Evolutionary conservation across 2,888 invertebrate species (phyloP).

Genomic region (Sesia apiformis): DNA sequence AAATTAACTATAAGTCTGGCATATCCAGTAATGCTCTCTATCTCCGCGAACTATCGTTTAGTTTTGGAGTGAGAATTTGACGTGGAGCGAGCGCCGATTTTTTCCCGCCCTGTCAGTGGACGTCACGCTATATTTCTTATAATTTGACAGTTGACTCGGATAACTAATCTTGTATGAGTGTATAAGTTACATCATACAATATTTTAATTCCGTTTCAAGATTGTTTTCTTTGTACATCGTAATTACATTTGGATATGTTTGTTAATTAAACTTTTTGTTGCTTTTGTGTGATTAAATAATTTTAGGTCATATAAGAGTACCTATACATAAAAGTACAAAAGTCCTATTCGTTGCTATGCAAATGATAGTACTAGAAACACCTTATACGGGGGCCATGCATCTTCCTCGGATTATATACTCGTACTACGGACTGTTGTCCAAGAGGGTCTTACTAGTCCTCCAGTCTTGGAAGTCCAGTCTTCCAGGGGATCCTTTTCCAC

Average conservation of each 20-base stretch:
- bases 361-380: too few relatives aligned
- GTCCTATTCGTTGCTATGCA: too few relatives aligned
- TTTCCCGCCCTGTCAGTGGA: slow-evolving; percentile 2
- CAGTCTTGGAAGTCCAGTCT: too few relatives aligned
- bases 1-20: not conserved
- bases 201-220: not conserved
- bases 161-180: not conserved
- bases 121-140: slow-evolving; percentile 4
- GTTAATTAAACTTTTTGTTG: too few relatives aligned
- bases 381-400: too few relatives aligned
- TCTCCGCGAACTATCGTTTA: not conserved
- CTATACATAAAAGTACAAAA: too few relatives aligned
- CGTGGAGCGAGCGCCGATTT: not conserved
- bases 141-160: slow-evolving; percentile 4
- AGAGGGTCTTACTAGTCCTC: too few relatives aligned
- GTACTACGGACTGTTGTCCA: too few relatives aligned
- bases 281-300: too few relatives aligned
- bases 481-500: too few relatives aligned
- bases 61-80: not conserved
- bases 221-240: not conserved
- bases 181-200: not conserved
- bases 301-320: too few relatives aligned
- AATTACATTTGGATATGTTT: not conserved
- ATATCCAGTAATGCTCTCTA: not conserved
- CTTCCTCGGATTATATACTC: too few relatives aligned